Conservation (phyloP, 2,888 invertebrate genomes). For the Lydus trimaculatus region DNA sequence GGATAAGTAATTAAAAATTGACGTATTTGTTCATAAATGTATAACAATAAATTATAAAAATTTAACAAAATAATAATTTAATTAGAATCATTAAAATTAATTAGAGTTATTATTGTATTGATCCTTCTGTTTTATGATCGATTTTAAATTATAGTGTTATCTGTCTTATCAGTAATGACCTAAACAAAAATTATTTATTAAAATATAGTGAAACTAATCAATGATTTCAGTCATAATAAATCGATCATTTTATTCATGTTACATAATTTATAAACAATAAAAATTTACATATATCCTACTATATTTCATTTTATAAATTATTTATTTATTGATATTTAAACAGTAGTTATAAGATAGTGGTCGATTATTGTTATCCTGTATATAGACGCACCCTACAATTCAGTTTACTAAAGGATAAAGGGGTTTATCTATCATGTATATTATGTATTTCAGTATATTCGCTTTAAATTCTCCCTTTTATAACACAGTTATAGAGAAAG, state of each 20-base stretch:
- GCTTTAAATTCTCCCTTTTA: neutral
- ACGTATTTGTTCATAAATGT: neutral
- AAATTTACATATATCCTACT: neutral
- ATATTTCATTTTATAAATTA: neutral
- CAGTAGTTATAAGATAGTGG: neutral
- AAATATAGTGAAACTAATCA: neutral
- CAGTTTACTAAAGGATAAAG: neutral
- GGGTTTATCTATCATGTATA: neutral
- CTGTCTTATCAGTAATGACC: neutral
- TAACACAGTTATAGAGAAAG: neutral
- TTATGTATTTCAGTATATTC: neutral
- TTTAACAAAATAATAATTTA: neutral
- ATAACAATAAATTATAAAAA: neutral
- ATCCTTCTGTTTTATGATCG: neutral
- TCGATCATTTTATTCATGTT: neutral
- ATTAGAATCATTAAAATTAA: neutral
- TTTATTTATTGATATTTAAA: neutral
- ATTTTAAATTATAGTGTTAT: neutral
- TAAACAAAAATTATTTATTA: neutral
- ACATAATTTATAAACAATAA: no score
- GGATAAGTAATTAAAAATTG: neutral
- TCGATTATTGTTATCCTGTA: neutral
- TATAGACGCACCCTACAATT: neutral
- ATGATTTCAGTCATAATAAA: neutral
- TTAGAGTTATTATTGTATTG: no score